A percentile compares a stretch with the other conserved stretches of the same genome.
These are phyloP conservation scores for Hemaris fuciformis DNA, from an alignment of 2,888 invertebrate species.

Conservation along the genomic window DNA sequence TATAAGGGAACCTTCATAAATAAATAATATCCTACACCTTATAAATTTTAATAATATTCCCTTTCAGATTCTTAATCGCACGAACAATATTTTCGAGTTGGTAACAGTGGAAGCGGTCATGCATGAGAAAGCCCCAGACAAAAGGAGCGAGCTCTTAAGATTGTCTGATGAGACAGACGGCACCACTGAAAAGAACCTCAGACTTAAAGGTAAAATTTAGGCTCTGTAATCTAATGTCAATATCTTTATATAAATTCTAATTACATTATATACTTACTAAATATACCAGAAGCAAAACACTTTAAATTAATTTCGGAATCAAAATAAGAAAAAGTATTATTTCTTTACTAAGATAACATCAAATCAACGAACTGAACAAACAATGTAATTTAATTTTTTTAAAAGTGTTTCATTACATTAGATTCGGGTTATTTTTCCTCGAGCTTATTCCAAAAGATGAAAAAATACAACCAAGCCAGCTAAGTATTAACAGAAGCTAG, in stretches of 20 bases:
- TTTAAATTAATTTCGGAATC: no score
- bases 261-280: no score
- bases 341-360: no score
- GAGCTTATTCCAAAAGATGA: no score
- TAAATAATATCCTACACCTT: not conserved
- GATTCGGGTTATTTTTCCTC: no score
- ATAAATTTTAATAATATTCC: not conserved
- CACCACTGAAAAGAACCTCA: constrained; percentile 87
- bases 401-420: no score
- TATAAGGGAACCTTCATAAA: not conserved
- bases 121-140: constrained; percentile 79
- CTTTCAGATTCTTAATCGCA: constrained; percentile 92
- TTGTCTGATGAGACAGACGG: constrained; percentile 84
- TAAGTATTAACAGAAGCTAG: no score
- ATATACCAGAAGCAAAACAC: no score
- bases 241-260: not conserved
- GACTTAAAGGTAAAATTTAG: constrained; percentile 85
- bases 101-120: constrained; percentile 94
- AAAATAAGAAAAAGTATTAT: no score
- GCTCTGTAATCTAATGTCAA: not conserved
- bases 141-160: constrained; percentile 78
- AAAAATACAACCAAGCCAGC: no score
- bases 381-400: no score
- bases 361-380: no score
- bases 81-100: constrained; percentile 98